Conservation (phyloP, 2,888 invertebrate genomes). For the Dicranocentrus wangi region DNA sequence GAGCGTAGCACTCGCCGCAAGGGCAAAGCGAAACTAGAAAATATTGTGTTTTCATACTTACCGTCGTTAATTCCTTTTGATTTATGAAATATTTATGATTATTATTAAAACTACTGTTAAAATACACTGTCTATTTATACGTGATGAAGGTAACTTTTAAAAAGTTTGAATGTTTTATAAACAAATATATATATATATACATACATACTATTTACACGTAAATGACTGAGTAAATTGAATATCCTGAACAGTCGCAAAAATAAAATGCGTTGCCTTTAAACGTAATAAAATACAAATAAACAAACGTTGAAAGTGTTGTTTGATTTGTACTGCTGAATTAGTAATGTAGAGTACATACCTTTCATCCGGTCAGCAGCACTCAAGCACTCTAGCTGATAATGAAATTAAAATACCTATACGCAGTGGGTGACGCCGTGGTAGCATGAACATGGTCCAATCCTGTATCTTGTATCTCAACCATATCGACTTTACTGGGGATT, state of each 20-base stretch:
- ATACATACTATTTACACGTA: constrained; percentile 11
- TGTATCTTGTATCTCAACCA: too few species aligned
- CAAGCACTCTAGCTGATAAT: too few species aligned
- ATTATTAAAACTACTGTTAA: not conserved
- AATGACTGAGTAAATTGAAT: constrained; percentile 45
- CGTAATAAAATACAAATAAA: too few species aligned
- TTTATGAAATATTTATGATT: not conserved
- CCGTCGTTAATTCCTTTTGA: not conserved
- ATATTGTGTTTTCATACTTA: too few species aligned
- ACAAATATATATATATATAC: not conserved
- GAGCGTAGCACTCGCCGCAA: constrained; percentile 67
- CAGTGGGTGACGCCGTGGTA: too few species aligned
- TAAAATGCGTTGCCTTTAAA: not conserved
- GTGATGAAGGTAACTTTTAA: not conserved
- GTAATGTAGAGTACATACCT: too few species aligned
- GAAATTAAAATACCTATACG: too few species aligned
- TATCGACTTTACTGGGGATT: too few species aligned
- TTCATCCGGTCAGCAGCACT: too few species aligned
- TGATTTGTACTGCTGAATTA: too few species aligned
- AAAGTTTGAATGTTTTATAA: constrained; percentile 31
- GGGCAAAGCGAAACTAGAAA: constrained; percentile 70
- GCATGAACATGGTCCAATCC: too few species aligned
- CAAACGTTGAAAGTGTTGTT: too few species aligned
- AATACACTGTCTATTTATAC: not conserved
- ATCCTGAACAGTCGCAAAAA: not conserved